A percentile compares a stretch with the other conserved stretches of the same genome.
Conservation (phyloP, 2,113 vertebrate species). For the Baryphthengus martii region DNA sequence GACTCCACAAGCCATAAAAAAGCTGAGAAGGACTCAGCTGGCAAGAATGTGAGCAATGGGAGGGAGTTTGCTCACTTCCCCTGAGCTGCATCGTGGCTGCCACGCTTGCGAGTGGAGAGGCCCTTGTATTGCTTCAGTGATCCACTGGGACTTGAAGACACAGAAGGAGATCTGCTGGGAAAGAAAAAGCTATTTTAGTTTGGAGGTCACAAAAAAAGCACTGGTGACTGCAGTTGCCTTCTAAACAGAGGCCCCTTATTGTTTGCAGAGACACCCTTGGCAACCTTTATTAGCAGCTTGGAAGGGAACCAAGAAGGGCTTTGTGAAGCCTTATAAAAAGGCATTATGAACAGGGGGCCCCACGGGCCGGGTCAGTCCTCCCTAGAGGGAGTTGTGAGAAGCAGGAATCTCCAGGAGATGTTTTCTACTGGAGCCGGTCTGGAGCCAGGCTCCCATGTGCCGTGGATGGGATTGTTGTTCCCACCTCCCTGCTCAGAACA, state of each 20-base stretch:
- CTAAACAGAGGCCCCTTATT: slow-evolving; percentile 49
- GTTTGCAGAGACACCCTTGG: slow-evolving; percentile 54
- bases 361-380: accelerated
- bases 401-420: not conserved
- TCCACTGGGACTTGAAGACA: not conserved
- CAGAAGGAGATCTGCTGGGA: slow-evolving; percentile 22
- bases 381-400: not conserved
- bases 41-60: not conserved
- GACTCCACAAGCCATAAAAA: not conserved
- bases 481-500: not conserved
- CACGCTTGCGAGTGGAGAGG: not conserved
- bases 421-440: not conserved
- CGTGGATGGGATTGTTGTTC: not conserved
- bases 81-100: accelerated
- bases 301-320: slow-evolving; percentile 51
- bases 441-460: not conserved
- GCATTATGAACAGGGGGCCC: slow-evolving; percentile 29
- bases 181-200: slow-evolving; percentile 40
- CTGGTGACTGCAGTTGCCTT: not conserved
- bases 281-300: slow-evolving; percentile 31
- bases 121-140: not conserved
- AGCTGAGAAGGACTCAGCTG: not conserved
- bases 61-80: not conserved
- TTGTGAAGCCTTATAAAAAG: slow-evolving; percentile 58
- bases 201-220: slow-evolving; percentile 23